Base-by-base conservation (phyloP, 2,113 vertebrate genomes). In the Misgurnus anguillicaudatus region DNA sequence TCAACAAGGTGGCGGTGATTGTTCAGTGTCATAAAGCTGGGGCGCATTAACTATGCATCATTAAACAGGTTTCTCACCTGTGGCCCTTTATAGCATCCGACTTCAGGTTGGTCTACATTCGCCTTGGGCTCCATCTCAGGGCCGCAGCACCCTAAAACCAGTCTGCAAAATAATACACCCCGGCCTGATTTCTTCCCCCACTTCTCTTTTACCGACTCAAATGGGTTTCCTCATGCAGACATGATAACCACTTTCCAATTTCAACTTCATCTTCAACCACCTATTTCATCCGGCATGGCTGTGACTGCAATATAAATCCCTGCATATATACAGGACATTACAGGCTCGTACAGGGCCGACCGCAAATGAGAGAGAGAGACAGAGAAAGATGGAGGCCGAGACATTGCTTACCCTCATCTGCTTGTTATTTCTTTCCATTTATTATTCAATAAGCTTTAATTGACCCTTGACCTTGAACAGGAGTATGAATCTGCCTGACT, bases 301-400 rank as follows among this genome's bases (percentile, higher is more conserved):
- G 88, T 89, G 89, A 93, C 90, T 91, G 92, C 91, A 93, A 92
- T 91, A 91, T 91, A 90, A 93, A 91, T 91, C 89, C 87, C 87
- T 92, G 91, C 91, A 92, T 90, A 92, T 92, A 93, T 92, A 93
- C 90, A 91, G 88, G 89, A 88, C 89, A 91, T 92, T 92, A 93
- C 90, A 87, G 77, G 87, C 70, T 58, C 88, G 89, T 86, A 77
- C 86, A 81, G 85, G 84, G 87, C 87, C 88, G 41, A 84, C 83
- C 80, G 85, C 82, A 86, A 79, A 84, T 84, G 84, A 73, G 60
- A 45, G 57, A 16, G 61, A 75, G 70, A 83, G 84, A 81, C n/a
- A 81, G 42, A 85, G 77, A 16, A 42, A 63, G 60, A 58, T 82
- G 74, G 83, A 87, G 86, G 41, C 88, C 85, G 87, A 86, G 86